Conservation (phyloP, 2,888 invertebrate species). For the Stegophylla sp. region DNA sequence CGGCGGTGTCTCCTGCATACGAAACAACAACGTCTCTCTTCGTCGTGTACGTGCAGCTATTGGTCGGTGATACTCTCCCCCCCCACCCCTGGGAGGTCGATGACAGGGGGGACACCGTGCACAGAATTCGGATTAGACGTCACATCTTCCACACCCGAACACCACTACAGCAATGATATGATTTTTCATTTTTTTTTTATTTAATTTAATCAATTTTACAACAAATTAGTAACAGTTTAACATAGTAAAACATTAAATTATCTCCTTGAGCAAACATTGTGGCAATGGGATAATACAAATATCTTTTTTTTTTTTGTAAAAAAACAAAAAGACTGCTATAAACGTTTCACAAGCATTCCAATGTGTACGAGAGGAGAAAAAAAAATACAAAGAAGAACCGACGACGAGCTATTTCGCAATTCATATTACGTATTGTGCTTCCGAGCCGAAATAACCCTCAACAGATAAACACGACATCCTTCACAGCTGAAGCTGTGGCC, state of each 20-base stretch:
- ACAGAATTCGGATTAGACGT: slow-evolving; percentile 27
- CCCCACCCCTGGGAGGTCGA: slow-evolving; percentile 49
- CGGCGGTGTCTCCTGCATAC: slow-evolving; percentile 17
- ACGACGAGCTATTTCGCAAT: neutral
- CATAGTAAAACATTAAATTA: too few species aligned
- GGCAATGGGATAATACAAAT: neutral
- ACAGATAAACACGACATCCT: slow-evolving; percentile 21
- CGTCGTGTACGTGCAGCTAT: slow-evolving; percentile 57
- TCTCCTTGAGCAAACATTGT: too few species aligned
- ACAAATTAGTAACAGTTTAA: too few species aligned
- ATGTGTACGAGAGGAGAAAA: neutral
- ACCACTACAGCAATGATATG: neutral
- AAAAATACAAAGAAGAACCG: neutral
- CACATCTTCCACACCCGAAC: neutral
- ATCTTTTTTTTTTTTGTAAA: neutral
- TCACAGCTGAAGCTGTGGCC: slow-evolving; percentile 29
- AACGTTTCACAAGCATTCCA: neutral
- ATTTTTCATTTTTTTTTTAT: too few species aligned
- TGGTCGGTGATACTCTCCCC: too few species aligned
- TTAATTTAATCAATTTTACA: too few species aligned
- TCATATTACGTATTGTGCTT: too few species aligned
- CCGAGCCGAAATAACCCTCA: slow-evolving; percentile 40
- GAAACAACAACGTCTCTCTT: slow-evolving; percentile 18
- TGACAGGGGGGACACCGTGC: slow-evolving; percentile 12
- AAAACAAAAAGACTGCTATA: neutral